Evolutionary conservation across 1,140 invertebrate species (phyloP), one percentile per base, ranked within the genome.

Genomic region (Tetramorium alpestre): DNA sequence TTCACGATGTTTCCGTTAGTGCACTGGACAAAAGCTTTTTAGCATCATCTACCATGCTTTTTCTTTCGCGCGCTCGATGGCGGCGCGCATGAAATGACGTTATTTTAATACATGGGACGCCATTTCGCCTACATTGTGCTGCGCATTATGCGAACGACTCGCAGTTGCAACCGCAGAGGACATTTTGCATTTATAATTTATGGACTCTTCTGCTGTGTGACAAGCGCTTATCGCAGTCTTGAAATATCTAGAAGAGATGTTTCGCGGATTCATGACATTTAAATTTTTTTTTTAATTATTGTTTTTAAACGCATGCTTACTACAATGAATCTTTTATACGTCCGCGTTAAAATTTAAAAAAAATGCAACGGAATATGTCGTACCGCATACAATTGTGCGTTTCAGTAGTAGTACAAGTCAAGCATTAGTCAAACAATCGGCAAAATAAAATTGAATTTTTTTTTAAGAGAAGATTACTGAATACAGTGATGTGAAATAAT

Each of bases 101-200:
- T 87, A 72, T 87, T 89, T 84, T 89, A 76, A 89, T 87, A 87
- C 64, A 75, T 77, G 85, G 72, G 51, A 73, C 67, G 78, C 72
- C 65, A 86, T 88, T 88, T 51, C 58, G 56, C 47, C 60, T 56
- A 64, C 86, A 87, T 70, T 82, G 67, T 70, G 51, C 60, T 25
- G 70, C 81, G 80, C 80, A 75, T 85, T 85, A 85, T 76, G 72
- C 72, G 81, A 62, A 76, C 81, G 82, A 82, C 67, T 64, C 80
- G 60, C 70, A 81, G 85, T 85, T 73, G 85, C 87, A 88, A 58
- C 85, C 76, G 88, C 88, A 91, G 89, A 90, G 88, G 62, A 87
- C 85, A 81, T 87, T 69, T 72, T 64, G 64, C 75, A 92, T 91
- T 91, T 90, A 90, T 92, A 91, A 92, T 90, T 92, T 89, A 92